Conservation (phyloP, 2,797 vertebrate genomes). For the Melanotaenia trifasciata region DNA sequence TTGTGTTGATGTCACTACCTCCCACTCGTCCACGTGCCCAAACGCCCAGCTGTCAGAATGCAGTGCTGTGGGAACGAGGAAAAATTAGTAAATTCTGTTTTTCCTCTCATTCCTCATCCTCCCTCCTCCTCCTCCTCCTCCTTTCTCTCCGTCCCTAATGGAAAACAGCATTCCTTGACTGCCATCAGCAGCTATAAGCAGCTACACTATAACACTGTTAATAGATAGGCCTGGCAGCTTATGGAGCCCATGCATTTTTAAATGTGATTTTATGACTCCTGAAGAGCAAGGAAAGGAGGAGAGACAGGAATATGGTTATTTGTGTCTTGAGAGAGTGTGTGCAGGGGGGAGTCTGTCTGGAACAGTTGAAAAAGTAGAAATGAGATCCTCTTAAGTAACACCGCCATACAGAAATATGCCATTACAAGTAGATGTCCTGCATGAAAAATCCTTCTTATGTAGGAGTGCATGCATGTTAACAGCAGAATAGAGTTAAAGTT, state of each 20-base stretch:
- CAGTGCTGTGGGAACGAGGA: conserved; percentile 58
- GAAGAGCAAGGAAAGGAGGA: conserved; percentile 42
- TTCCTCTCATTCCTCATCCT: conserved; percentile 50
- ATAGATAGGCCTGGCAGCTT: conserved; percentile 72
- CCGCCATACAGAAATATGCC: not conserved
- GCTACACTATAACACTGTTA: conserved; percentile 67
- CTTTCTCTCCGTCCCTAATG: conserved; percentile 49
- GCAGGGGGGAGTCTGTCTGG: not conserved
- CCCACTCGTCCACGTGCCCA: conserved; percentile 27
- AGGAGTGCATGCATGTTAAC: conserved; percentile 2
- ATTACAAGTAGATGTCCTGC: not conserved
- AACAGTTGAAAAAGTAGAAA: not conserved
- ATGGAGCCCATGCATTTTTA: conserved; percentile 78
- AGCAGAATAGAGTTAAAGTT: conserved; percentile 8
- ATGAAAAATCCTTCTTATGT: conserved; percentile 1
- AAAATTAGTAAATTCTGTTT: conserved; percentile 63
- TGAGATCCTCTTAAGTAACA: not conserved
- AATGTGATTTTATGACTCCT: conserved; percentile 74
- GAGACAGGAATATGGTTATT: conserved; percentile 43
- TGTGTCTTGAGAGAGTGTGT: conserved; percentile 26
- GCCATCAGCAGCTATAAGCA: conserved; percentile 64
- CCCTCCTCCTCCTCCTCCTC: conserved; percentile 13
- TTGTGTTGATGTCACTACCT: conserved; percentile 28
- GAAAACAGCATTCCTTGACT: conserved; percentile 68
- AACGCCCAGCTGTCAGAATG: conserved; percentile 51